Percentiles rank a stretch among this genome's conserved stretches.
These are phyloP conservation scores for Spilogale gracilis DNA, from an alignment of 2,113 vertebrate species.

Conservation along the genomic window DNA sequence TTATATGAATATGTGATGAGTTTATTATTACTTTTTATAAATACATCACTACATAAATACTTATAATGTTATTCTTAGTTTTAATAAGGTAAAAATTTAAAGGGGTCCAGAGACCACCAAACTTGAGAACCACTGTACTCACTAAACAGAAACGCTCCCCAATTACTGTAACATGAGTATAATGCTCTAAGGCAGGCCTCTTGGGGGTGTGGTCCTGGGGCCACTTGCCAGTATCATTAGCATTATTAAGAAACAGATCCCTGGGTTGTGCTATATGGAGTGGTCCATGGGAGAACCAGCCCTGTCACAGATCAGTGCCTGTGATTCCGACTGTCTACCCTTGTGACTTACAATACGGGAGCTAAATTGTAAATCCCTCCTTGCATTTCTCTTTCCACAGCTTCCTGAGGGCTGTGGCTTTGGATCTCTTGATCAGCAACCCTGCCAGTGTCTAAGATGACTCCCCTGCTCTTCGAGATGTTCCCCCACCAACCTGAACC, in stretches of 20 bases:
- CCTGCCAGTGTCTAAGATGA: background rate
- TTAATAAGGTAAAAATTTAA: background rate
- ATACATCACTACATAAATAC: background rate
- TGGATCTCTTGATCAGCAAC: background rate
- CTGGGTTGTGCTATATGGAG: background rate
- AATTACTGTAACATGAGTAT: accelerated
- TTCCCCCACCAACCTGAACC: accelerated
- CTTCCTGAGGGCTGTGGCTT: background rate
- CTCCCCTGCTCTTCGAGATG: background rate
- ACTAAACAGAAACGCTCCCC: background rate
- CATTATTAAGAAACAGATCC: background rate
- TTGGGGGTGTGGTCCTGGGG: background rate
- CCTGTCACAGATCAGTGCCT: background rate
- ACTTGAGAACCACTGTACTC: background rate
- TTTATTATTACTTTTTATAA: background rate
- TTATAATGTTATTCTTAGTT: background rate
- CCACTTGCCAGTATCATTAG: background rate
- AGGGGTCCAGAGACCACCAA: background rate
- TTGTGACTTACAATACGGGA: background rate
- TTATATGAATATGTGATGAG: background rate
- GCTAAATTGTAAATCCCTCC: background rate
- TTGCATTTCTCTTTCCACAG: background rate
- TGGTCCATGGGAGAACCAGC: background rate
- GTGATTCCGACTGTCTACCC: background rate
- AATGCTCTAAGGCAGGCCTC: background rate